Evolutionary conservation across 2,888 invertebrate genomes (phyloP).

Genomic region (Lissocephala sabroskyi): DNA sequence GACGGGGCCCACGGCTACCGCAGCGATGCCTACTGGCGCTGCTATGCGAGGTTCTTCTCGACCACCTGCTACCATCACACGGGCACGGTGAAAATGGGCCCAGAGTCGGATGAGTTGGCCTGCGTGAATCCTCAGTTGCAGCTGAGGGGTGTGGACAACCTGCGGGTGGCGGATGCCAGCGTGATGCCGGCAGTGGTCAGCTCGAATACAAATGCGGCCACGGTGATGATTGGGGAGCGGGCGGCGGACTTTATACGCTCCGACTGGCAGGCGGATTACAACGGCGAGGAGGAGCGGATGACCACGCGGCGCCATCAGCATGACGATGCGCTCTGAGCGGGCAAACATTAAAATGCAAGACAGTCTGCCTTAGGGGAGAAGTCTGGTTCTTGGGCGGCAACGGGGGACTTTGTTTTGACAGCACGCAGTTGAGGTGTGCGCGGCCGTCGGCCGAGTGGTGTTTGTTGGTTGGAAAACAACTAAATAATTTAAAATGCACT

Average conservation of each 20-base stretch:
- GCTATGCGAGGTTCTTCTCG: constrained; percentile 78
- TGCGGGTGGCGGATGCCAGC: constrained; percentile 83
- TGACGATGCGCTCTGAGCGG: too few species aligned
- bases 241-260: constrained; percentile 76
- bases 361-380: too few species aligned
- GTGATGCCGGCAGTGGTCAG: constrained; percentile 84
- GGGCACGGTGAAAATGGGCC: constrained; percentile 83
- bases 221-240: constrained; percentile 90
- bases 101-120: constrained; percentile 74
- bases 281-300: too few species aligned
- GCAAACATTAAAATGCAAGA: too few species aligned
- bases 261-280: too few species aligned
- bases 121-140: constrained; percentile 80
- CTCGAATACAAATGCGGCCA: constrained; percentile 88
- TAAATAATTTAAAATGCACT: too few species aligned
- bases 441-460: too few species aligned
- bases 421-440: too few species aligned
- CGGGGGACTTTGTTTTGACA: too few species aligned
- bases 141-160: constrained; percentile 77
- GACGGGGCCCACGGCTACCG: constrained; percentile 40
- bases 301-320: too few species aligned
- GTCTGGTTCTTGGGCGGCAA: too few species aligned
- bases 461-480: too few species aligned
- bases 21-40: constrained; percentile 77
- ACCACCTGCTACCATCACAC: constrained; percentile 80